phyloP scores from a whole-genome alignment of 2,113 vertebrate genomes.

The Poicephalus meyeri region DNA sequence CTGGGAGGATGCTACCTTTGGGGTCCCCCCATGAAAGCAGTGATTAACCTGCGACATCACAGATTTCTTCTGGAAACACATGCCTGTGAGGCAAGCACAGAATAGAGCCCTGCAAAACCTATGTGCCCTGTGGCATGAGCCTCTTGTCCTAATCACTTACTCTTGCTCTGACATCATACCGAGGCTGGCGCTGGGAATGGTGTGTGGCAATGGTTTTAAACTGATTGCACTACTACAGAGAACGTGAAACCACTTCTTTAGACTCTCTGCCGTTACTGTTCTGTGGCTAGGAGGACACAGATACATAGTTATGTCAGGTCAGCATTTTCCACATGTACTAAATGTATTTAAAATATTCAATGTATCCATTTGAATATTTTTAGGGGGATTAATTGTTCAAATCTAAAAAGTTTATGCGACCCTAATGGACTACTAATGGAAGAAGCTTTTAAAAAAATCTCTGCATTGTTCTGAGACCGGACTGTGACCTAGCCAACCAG shows the following conservation, averaged over 20 bases:
- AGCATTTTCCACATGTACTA: slow-evolving; percentile 14
- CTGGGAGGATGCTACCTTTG: not conserved
- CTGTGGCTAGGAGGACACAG: not conserved
- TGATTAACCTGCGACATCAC: not conserved
- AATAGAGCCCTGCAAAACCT: not conserved
- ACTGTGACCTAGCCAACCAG: slow-evolving; percentile 43
- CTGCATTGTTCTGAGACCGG: not conserved
- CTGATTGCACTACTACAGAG: not conserved
- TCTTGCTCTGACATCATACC: not conserved
- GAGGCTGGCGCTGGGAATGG: not conserved
- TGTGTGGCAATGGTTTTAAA: not conserved
- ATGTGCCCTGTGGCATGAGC: not conserved
- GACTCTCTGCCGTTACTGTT: not conserved
- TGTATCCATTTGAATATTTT: slow-evolving; percentile 47
- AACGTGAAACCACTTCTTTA: not conserved
- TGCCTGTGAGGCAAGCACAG: accelerated
- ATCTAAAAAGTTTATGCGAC: slow-evolving; percentile 49
- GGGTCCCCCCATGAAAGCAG: accelerated
- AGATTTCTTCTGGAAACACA: not conserved
- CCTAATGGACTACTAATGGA: slow-evolving; percentile 64
- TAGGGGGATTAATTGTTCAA: slow-evolving; percentile 45
- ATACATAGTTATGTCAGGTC: not conserved
- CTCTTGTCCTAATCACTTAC: not conserved
- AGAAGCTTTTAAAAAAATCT: slow-evolving; percentile 39
- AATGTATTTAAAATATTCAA: slow-evolving; percentile 40